Conservation (phyloP, 2,888 invertebrate species). For the Tachina grossa region DNA sequence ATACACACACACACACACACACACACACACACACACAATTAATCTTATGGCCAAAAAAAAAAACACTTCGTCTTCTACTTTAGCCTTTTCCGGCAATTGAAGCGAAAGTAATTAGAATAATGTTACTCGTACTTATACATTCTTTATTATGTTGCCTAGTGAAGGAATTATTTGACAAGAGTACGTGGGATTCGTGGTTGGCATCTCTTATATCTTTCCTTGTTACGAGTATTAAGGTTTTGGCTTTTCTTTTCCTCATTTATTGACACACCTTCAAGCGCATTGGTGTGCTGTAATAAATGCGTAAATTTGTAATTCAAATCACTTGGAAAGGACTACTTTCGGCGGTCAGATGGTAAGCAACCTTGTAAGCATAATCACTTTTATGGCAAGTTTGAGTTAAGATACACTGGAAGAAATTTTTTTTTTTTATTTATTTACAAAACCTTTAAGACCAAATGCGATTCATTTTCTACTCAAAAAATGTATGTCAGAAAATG, state of each 20-base stretch:
- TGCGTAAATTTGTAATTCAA: constrained; percentile 46
- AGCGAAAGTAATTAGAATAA: constrained; percentile 6
- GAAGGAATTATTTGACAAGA: constrained; percentile 4
- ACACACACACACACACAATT: constrained; percentile 47
- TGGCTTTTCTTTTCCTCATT: constrained; percentile 27
- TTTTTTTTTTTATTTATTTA: too few relatives aligned
- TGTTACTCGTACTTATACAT: constrained; percentile 12
- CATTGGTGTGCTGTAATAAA: background rate
- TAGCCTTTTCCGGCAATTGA: background rate
- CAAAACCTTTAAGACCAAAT: too few relatives aligned
- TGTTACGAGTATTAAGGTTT: constrained; percentile 8
- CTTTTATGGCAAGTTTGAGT: constrained; percentile 25
- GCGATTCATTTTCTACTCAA: too few relatives aligned
- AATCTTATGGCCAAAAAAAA: constrained; percentile 63
- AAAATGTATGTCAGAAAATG: background rate
- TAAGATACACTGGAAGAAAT: constrained; percentile 23
- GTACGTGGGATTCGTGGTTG: background rate
- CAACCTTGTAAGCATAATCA: constrained; percentile 38
- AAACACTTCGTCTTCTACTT: constrained; percentile 2
- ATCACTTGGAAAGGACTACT: constrained; percentile 28
- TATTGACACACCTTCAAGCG: constrained; percentile 40
- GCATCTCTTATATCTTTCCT: constrained; percentile 28
- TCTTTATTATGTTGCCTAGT: constrained; percentile 26
- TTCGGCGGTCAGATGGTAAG: constrained; percentile 15
- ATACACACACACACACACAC: constrained; percentile 43